These are phyloP conservation scores for Lepidocyrtoides sp. DNA, from an alignment of 2,888 invertebrate species.

Conservation along the genomic window DNA sequence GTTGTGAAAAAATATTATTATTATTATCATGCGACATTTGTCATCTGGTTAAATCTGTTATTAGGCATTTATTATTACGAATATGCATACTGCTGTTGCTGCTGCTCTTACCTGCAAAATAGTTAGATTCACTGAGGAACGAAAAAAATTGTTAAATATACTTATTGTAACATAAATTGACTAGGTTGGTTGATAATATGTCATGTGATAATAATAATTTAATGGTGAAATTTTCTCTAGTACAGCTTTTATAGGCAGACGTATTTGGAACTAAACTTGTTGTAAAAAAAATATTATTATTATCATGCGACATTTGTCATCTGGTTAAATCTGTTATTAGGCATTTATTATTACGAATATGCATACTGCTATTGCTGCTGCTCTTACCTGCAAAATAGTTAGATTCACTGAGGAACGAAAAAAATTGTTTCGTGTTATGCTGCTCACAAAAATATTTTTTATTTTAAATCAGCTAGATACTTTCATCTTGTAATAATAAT, in stretches of 20 bases:
- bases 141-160: background rate
- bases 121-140: background rate
- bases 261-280: too few species aligned
- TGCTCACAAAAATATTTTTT: background rate
- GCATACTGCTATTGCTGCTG: background rate
- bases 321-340: background rate
- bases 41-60: conserved; percentile 2
- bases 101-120: too few species aligned
- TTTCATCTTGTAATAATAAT: background rate
- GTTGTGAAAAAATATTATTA: too few species aligned
- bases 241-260: too few species aligned
- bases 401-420: background rate
- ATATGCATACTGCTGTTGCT: background rate
- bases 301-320: conserved; percentile 12
- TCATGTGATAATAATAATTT: too few species aligned
- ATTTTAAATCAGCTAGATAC: background rate
- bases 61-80: background rate
- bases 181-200: too few species aligned
- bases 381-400: background rate
- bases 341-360: too few species aligned
- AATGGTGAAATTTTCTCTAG: too few species aligned
- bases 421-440: background rate
- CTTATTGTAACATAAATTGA: too few species aligned
- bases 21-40: conserved; percentile 4
- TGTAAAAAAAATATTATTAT: too few species aligned